phyloP scores from a whole-genome alignment of 1,140 invertebrate genomes.

The Eurosta solidaginis region DNA sequence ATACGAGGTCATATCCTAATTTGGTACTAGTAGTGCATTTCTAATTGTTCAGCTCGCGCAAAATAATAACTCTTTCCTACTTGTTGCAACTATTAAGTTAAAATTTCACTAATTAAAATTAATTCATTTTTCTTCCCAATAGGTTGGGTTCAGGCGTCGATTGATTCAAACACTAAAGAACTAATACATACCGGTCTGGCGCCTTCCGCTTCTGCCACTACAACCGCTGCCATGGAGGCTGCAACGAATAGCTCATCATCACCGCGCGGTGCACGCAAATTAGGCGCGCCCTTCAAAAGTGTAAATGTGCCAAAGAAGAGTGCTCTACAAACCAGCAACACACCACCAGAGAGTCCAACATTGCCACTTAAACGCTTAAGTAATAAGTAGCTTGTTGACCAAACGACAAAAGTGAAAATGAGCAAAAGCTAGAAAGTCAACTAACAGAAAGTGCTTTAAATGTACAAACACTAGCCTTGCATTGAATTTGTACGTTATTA shows the following conservation, averaged over 20 bases:
- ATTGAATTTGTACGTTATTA: not conserved
- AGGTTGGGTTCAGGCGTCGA: conserved; percentile 58
- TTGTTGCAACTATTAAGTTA: not conserved
- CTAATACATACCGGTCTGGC: conserved; percentile 42
- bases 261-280: conserved; percentile 61
- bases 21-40: too few relatives aligned
- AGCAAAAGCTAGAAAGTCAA: not conserved
- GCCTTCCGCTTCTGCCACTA: conserved; percentile 50
- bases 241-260: conserved; percentile 48
- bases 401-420: not conserved
- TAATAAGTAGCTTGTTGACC: conserved; percentile 41
- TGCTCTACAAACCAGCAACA: conserved; percentile 50
- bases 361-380: conserved; percentile 55
- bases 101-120: not conserved
- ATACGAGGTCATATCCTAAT: too few relatives aligned
- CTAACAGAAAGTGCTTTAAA: not conserved
- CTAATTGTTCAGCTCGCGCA: too few relatives aligned
- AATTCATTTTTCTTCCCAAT: not conserved
- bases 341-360: conserved; percentile 61
- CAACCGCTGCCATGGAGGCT: conserved; percentile 52
- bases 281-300: conserved; percentile 61
- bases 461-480: not conserved
- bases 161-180: conserved; percentile 46
- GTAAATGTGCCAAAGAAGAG: conserved; percentile 54
- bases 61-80: too few relatives aligned